Evolutionary conservation across 2,113 vertebrate species (phyloP).

Genomic region (Pomatostomus ruficeps): DNA sequence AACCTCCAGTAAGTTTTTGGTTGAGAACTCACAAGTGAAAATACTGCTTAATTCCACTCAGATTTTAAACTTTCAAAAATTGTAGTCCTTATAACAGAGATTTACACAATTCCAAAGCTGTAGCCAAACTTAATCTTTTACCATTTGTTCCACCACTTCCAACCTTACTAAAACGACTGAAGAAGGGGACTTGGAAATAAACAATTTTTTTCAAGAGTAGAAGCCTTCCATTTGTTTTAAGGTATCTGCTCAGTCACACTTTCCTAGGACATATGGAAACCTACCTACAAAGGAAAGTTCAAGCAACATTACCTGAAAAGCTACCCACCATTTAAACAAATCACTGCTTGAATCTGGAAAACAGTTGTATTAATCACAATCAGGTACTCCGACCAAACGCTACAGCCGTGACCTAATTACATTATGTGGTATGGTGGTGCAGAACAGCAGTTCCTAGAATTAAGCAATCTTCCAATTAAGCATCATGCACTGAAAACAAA

Average conservation of each 20-base stretch:
- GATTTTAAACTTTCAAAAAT: background rate
- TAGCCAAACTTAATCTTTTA: background rate
- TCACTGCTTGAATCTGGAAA: background rate
- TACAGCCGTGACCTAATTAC: constrained; percentile 31
- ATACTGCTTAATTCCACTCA: background rate
- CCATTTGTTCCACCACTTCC: background rate
- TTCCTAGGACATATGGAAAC: background rate
- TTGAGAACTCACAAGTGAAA: background rate
- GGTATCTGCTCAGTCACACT: background rate
- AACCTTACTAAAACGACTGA: background rate
- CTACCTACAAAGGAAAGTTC: background rate
- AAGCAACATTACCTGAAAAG: background rate
- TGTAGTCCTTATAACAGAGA: background rate
- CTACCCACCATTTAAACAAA: background rate
- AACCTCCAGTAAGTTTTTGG: background rate
- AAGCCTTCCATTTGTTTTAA: background rate
- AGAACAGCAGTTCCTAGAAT: constrained; percentile 36
- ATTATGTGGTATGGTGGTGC: background rate
- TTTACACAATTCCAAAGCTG: background rate
- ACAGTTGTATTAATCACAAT: background rate
- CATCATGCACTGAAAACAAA: constrained; percentile 16
- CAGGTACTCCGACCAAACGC: constrained; percentile 7
- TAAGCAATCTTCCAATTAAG: constrained; percentile 57
- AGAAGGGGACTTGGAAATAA: background rate
- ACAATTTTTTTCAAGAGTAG: background rate